A percentile compares a stretch with the other conserved stretches of the same genome.
These are phyloP conservation scores for Trissolcus japonicus DNA, from an alignment of 2,888 invertebrate genomes.

Conservation along the genomic window DNA sequence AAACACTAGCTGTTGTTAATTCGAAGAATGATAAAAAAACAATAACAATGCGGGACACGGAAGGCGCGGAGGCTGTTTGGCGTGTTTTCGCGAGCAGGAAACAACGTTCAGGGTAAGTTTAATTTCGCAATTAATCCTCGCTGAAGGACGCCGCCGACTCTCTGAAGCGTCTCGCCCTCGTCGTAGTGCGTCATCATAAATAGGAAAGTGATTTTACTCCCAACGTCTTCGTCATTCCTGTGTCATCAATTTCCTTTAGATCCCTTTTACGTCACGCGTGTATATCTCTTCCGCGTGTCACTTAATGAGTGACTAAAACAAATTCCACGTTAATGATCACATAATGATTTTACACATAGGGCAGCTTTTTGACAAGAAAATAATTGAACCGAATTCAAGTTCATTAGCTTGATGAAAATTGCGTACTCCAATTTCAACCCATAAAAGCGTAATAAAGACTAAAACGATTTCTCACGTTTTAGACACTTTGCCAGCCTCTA, in stretches of 20 bases:
- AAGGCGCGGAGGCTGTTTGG: constrained; percentile 21
- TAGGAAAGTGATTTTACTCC: constrained; percentile 60
- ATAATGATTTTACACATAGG: not conserved
- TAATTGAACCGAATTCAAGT: constrained; percentile 8
- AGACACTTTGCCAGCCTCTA: no score
- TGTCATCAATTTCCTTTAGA: constrained; percentile 57
- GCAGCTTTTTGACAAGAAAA: not conserved
- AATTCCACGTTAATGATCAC: constrained; percentile 14
- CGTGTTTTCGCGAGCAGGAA: constrained; percentile 35
- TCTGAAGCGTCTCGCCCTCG: constrained; percentile 59
- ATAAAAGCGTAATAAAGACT: no score
- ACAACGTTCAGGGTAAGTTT: constrained; percentile 53
- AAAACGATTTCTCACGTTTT: no score
- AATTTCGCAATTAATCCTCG: constrained; percentile 60
- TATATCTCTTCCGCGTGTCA: constrained; percentile 24
- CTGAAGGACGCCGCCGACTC: constrained; percentile 52
- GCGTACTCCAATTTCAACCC: not conserved
- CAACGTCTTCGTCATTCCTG: constrained; percentile 57
- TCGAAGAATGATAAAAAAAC: constrained; percentile 38
- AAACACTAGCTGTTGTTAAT: constrained; percentile 9
- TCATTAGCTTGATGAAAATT: constrained; percentile 1
- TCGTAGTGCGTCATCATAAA: constrained; percentile 72
- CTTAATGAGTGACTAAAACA: constrained; percentile 25
- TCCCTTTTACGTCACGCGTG: constrained; percentile 41
- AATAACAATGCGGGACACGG: constrained; percentile 19